Evolutionary conservation across 30 jellyfish, hydroid and myxozoan species (phyloP).

Genomic region (Turritopsis dohrnii): DNA sequence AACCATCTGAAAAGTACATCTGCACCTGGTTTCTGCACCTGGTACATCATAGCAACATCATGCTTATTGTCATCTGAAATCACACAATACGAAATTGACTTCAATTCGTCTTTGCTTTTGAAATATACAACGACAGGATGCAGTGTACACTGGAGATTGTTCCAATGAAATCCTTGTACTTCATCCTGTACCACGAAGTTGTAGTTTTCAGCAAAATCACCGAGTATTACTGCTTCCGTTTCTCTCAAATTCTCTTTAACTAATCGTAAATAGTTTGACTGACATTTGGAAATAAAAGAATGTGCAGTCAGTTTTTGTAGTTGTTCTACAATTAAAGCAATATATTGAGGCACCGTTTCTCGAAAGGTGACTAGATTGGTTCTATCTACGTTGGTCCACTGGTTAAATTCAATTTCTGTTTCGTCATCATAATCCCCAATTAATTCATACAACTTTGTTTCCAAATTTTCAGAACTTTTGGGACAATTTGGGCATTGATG

Average conservation of each 20-base stretch:
- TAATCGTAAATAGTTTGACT: slow-evolving; percentile 36
- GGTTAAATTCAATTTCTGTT: slow-evolving; percentile 33
- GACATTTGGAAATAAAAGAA: slow-evolving; percentile 53
- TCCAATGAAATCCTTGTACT: slow-evolving; percentile 62
- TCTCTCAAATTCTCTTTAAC: slow-evolving; percentile 44
- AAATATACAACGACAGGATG: slow-evolving; percentile 61
- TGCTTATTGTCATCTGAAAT: slow-evolving; percentile 49
- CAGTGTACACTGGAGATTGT: slow-evolving; percentile 39
- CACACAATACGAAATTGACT: slow-evolving; percentile 37
- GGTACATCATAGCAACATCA: slow-evolving; percentile 34
- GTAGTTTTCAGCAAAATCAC: slow-evolving; percentile 67
- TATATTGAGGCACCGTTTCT: slow-evolving; percentile 23
- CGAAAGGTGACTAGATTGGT: slow-evolving; percentile 32
- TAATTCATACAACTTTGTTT: slow-evolving; percentile 21
- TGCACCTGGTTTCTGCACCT: slow-evolving; percentile 17
- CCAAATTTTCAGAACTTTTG: not conserved
- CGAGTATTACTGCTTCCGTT: slow-evolving; percentile 35
- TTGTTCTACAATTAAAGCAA: slow-evolving; percentile 26
- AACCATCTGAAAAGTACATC: slow-evolving; percentile 65
- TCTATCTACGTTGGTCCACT: slow-evolving; percentile 60
- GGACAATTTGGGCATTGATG: slow-evolving; percentile 71
- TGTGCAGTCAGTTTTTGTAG: slow-evolving; percentile 46
- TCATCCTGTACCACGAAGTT: slow-evolving; percentile 66
- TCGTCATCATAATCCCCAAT: slow-evolving; percentile 39
- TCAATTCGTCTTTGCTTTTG: slow-evolving; percentile 18